Evolutionary conservation across 2,113 vertebrate species (phyloP).

Genomic region (Erinaceus europaeus): DNA sequence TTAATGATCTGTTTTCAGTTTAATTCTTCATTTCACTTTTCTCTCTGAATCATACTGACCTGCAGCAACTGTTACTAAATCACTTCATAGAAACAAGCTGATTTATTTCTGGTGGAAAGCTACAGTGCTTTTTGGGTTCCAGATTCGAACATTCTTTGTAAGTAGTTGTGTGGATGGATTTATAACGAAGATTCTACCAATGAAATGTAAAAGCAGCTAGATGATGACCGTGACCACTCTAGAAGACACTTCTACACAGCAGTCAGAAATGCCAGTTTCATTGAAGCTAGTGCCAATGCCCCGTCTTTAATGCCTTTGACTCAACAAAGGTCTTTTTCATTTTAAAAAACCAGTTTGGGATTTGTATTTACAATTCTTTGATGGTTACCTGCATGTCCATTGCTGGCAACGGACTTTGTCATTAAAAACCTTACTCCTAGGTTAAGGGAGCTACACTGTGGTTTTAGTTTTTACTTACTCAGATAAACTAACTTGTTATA

Average conservation of each 20-base stretch:
- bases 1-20: neutral
- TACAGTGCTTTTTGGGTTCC: neutral
- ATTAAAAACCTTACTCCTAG: slow-evolving; percentile 72
- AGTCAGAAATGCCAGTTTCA: neutral
- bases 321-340: slow-evolving; percentile 42
- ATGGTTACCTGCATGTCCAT: slow-evolving; percentile 77
- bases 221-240: slow-evolving; percentile 5
- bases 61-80: neutral
- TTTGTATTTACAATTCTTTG: slow-evolving; percentile 61
- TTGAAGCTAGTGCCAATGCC: neutral
- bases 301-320: neutral
- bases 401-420: slow-evolving; percentile 84
- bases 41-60: slow-evolving; percentile 12
- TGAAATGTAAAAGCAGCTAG: slow-evolving; percentile 33
- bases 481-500: slow-evolving; percentile 72
- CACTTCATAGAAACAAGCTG: neutral
- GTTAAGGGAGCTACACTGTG: slow-evolving; percentile 76
- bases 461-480: slow-evolving; percentile 70
- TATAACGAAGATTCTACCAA: slow-evolving; percentile 5
- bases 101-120: slow-evolving; percentile 41
- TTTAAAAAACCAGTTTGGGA: slow-evolving; percentile 62
- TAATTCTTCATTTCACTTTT: slow-evolving; percentile 25
- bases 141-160: slow-evolving; percentile 16
- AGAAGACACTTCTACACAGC: slow-evolving; percentile 13
- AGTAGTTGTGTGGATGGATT: slow-evolving; percentile 4